A percentile compares a stretch with the other conserved stretches of the same genome.
These are phyloP conservation scores for Alces alces DNA, from an alignment of 2,113 vertebrate species.

Conservation along the genomic window DNA sequence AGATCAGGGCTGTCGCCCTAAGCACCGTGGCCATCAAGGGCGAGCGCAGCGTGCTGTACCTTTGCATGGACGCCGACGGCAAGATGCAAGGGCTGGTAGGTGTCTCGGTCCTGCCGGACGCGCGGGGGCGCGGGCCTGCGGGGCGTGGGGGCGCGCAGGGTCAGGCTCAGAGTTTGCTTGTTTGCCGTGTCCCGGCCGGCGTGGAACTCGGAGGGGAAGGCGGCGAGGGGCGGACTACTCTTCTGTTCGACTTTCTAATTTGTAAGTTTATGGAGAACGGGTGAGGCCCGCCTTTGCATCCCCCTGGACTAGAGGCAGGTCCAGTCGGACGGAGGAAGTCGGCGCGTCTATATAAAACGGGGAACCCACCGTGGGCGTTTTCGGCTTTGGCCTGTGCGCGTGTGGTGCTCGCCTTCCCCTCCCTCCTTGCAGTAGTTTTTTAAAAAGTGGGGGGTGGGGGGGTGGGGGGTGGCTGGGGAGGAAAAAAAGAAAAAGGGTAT, in stretches of 20 bases:
- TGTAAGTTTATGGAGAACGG: not conserved
- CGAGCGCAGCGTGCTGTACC: conserved; percentile 85
- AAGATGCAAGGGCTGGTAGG: conserved; percentile 88
- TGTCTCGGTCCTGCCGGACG: not conserved
- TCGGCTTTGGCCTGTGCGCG: not conserved
- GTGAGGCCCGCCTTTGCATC: not conserved
- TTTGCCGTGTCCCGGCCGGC: too few relatives aligned
- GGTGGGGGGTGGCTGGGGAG: not conserved
- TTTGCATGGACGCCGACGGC: conserved; percentile 90
- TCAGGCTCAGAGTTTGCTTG: not conserved
- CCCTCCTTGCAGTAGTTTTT: not conserved
- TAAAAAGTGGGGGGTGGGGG: not conserved
- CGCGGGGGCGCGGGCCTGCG: not conserved
- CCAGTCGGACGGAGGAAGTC: not conserved
- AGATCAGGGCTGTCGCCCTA: conserved; percentile 88
- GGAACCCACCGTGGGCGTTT: not conserved
- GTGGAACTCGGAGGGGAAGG: not conserved
- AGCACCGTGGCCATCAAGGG: conserved; percentile 92
- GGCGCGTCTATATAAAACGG: not conserved
- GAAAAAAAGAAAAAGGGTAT: not conserved
- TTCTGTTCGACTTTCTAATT: accelerated
- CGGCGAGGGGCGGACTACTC: not conserved
- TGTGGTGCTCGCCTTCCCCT: not conserved
- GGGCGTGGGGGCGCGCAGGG: not conserved
- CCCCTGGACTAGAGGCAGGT: not conserved